phyloP scores from a whole-genome alignment of 2,888 invertebrate species.

The Campaea margaritaria region DNA sequence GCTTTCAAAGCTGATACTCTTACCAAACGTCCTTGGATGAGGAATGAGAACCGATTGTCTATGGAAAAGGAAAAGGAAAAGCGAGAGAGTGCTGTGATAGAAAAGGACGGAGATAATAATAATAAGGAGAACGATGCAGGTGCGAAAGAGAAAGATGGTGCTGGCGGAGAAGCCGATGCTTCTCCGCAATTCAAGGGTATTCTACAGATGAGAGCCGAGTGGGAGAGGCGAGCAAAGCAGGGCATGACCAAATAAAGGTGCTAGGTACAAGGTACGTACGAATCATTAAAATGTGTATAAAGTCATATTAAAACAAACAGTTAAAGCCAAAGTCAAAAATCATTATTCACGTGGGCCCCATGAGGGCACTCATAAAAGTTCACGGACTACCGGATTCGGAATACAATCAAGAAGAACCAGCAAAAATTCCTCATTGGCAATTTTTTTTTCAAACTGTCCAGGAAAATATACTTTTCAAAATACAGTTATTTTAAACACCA shows the following conservation, averaged over 20 bases:
- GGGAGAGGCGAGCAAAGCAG: slow-evolving; percentile 91
- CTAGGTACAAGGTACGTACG: slow-evolving; percentile 65
- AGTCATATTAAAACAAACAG: too few relatives aligned
- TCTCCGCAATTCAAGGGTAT: slow-evolving; percentile 89
- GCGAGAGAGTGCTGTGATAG: slow-evolving; percentile 76
- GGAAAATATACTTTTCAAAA: too few relatives aligned
- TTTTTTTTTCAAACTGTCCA: too few relatives aligned
- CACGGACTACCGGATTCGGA: too few relatives aligned
- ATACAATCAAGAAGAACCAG: too few relatives aligned
- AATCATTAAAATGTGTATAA: not conserved
- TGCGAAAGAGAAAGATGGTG: slow-evolving; percentile 63
- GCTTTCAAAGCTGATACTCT: slow-evolving; percentile 79
- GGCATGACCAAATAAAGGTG: slow-evolving; percentile 87
- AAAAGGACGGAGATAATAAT: slow-evolving; percentile 61
- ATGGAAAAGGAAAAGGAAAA: slow-evolving; percentile 71
- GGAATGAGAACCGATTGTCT: slow-evolving; percentile 70
- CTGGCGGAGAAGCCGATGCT: slow-evolving; percentile 68
- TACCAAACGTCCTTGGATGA: slow-evolving; percentile 73
- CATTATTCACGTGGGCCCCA: too few relatives aligned
- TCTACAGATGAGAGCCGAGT: slow-evolving; percentile 90
- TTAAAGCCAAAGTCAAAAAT: too few relatives aligned
- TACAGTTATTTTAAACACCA: too few relatives aligned
- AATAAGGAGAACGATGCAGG: slow-evolving; percentile 62
- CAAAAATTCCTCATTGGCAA: too few relatives aligned
- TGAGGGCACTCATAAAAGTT: too few relatives aligned